Conservation (phyloP, 2,797 vertebrate genomes). For the Brachyrhaphis roseni region DNA sequence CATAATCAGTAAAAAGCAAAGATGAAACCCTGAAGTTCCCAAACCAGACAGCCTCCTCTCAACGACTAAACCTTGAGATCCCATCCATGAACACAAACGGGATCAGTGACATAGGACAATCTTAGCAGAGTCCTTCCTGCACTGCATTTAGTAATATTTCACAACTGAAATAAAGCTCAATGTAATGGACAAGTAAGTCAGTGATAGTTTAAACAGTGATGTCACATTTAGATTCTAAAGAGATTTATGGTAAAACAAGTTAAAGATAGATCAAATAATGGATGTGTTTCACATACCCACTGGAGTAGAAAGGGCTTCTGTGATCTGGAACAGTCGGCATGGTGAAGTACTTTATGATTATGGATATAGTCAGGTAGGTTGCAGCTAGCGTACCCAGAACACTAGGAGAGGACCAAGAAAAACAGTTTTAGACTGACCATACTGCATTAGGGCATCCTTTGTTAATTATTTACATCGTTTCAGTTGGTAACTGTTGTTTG, state of each 20-base stretch:
- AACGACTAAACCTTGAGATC: not conserved
- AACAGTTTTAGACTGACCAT: not conserved
- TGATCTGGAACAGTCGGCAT: slow-evolving; percentile 54
- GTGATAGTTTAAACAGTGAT: not conserved
- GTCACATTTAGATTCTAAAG: not conserved
- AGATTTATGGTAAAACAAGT: not conserved
- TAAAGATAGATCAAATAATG: not conserved
- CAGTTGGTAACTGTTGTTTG: not conserved
- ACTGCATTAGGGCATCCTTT: not conserved
- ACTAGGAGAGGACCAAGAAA: slow-evolving; percentile 69
- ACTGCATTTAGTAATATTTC: not conserved
- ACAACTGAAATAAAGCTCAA: not conserved
- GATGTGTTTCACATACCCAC: slow-evolving; percentile 71
- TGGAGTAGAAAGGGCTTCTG: slow-evolving; percentile 50
- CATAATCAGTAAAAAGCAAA: not conserved
- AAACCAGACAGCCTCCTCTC: not conserved
- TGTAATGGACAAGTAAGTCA: not conserved
- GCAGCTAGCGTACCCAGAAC: slow-evolving; percentile 91
- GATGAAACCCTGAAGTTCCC: not conserved
- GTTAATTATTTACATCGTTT: not conserved
- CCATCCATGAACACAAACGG: not conserved
- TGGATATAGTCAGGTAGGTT: slow-evolving; percentile 88
- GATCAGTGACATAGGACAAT: not conserved
- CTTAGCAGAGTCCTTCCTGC: not conserved
- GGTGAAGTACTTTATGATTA: slow-evolving; percentile 87